A percentile compares a stretch with the other conserved stretches of the same genome.
Conservation (phyloP, 2,113 vertebrate species). For the Phaethon lepturus region DNA sequence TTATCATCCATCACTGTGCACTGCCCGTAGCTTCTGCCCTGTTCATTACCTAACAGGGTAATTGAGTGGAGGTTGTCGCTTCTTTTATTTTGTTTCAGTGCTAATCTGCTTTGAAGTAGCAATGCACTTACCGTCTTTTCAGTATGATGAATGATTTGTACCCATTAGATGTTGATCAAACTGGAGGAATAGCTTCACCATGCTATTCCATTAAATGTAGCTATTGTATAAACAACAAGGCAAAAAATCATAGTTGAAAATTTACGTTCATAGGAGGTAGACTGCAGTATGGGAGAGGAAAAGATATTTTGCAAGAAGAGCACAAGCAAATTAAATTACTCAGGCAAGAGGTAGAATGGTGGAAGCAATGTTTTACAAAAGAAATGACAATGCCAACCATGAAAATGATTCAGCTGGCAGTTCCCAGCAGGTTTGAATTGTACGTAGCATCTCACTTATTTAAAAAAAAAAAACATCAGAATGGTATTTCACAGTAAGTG, state of each 20-base stretch:
- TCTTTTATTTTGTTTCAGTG: neutral
- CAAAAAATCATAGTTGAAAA: neutral
- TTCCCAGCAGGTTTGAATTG: neutral
- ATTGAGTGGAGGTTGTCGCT: neutral
- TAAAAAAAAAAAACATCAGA: neutral
- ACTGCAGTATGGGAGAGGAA: neutral
- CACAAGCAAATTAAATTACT: neutral
- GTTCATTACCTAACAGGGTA: neutral
- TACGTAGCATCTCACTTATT: neutral
- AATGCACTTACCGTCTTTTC: neutral
- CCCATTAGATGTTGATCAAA: neutral
- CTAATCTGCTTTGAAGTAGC: neutral
- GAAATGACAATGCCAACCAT: neutral
- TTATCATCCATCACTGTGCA: accelerated
- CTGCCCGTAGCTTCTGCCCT: neutral
- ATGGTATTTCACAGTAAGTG: neutral
- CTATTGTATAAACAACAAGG: neutral
- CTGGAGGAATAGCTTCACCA: neutral
- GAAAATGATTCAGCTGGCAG: neutral
- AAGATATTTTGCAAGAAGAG: neutral
- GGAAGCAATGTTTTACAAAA: neutral
- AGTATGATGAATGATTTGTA: neutral
- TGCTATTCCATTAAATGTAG: neutral
- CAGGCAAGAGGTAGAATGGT: neutral
- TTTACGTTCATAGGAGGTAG: neutral